Conservation (phyloP, 2,797 vertebrate genomes). For the Rallus crepitans region DNA sequence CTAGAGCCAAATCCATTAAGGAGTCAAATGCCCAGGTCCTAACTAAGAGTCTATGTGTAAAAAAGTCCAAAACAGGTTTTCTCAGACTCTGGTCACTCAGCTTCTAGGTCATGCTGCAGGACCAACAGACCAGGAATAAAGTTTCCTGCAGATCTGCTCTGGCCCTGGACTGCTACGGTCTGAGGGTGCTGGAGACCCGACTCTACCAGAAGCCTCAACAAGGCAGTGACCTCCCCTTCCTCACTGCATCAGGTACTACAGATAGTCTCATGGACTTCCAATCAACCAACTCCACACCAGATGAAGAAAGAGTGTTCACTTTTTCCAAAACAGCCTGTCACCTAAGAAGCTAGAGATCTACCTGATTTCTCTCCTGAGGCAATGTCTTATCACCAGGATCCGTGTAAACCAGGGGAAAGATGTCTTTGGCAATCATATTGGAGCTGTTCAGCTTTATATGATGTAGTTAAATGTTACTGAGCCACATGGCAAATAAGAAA, state of each 20-base stretch:
- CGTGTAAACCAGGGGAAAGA: not conserved
- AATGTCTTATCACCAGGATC: not conserved
- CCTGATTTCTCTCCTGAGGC: not conserved
- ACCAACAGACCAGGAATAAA: not conserved
- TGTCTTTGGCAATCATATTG: not conserved
- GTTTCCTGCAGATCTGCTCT: not conserved
- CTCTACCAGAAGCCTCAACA: not conserved
- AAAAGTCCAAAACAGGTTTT: not conserved
- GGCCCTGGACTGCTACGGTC: not conserved
- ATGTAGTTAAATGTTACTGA: not conserved
- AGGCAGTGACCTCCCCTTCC: not conserved
- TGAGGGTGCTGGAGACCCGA: not conserved
- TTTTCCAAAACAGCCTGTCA: not conserved
- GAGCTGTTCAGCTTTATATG: not conserved
- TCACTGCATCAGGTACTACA: accelerated
- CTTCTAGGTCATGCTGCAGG: not conserved
- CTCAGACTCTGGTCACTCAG: not conserved
- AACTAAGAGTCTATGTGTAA: not conserved
- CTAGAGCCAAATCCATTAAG: not conserved
- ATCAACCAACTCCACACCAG: not conserved
- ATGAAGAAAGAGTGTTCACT: not conserved
- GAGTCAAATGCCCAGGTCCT: not conserved
- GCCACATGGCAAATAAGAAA: not conserved
- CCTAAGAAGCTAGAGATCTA: not conserved
- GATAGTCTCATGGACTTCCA: not conserved